Evolutionary conservation across 2,888 invertebrate species (phyloP).

Genomic region (Heliconius charithonia): DNA sequence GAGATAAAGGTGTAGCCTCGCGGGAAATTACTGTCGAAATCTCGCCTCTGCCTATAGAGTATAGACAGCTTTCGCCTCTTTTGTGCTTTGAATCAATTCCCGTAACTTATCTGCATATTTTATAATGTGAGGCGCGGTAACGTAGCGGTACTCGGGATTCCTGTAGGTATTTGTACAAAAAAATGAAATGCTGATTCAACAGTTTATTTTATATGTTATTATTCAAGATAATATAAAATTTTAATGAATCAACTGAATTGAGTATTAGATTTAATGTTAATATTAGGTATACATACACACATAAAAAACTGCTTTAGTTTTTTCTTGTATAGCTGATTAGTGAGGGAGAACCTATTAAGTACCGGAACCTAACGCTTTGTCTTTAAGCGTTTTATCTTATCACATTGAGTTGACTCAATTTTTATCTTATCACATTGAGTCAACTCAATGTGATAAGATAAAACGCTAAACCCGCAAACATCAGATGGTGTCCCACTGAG

Average conservation of each 20-base stretch:
- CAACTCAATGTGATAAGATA: too few relatives aligned
- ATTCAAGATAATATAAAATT: too few relatives aligned
- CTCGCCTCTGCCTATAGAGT: constrained; percentile 76
- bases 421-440: too few relatives aligned
- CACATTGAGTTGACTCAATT: too few relatives aligned
- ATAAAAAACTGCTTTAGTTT: too few relatives aligned
- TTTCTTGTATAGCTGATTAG: background rate
- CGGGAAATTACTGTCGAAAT: constrained; percentile 82
- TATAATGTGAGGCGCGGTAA: constrained; percentile 77
- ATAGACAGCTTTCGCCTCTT: constrained; percentile 76
- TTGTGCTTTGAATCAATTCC: constrained; percentile 82
- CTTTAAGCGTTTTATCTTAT: too few relatives aligned
- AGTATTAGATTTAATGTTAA: too few relatives aligned
- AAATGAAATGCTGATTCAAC: constrained; percentile 6
- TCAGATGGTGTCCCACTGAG: background rate
- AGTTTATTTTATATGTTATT: background rate
- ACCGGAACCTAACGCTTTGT: too few relatives aligned
- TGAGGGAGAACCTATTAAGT: background rate
- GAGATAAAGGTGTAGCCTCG: constrained; percentile 75
- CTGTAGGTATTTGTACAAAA: constrained; percentile 11
- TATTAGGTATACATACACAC: too few relatives aligned
- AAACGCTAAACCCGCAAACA: background rate
- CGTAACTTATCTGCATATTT: constrained; percentile 83
- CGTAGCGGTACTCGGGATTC: constrained; percentile 61
- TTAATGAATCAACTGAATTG: too few relatives aligned